phyloP scores from a whole-genome alignment of 2,797 vertebrate species.

The Helostoma temminkii region DNA sequence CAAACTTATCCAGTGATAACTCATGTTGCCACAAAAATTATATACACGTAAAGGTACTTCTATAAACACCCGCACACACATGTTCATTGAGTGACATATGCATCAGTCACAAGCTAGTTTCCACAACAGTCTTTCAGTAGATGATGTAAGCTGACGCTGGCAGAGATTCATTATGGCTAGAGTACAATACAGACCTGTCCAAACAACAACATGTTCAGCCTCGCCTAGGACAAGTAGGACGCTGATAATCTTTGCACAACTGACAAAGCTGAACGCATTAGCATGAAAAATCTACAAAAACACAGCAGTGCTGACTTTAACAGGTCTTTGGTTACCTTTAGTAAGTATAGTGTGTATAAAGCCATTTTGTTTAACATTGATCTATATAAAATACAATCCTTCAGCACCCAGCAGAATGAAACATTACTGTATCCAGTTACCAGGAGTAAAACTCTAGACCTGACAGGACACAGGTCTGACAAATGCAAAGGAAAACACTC shows the following conservation, averaged over 20 bases:
- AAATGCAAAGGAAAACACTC: conserved; percentile 50
- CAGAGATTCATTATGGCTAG: conserved; percentile 44
- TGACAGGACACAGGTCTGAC: conserved; percentile 39
- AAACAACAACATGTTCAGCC: conserved; percentile 66
- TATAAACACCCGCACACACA: conserved; percentile 22
- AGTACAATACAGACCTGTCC: conserved; percentile 64
- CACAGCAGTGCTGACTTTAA: conserved; percentile 22
- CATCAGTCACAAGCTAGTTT: conserved; percentile 26
- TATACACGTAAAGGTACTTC: conserved; percentile 10
- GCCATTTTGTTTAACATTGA: conserved; percentile 40
- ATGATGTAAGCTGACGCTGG: conserved; percentile 46
- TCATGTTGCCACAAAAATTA: conserved; percentile 13
- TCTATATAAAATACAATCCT: conserved; percentile 44
- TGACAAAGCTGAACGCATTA: conserved; percentile 50
- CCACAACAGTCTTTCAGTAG: conserved; percentile 23
- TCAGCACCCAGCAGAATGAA: conserved; percentile 49
- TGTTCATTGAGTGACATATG: conserved; percentile 7
- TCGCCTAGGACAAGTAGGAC: conserved; percentile 68
- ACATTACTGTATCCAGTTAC: conserved; percentile 56
- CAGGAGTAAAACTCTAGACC: conserved; percentile 41
- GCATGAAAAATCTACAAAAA: conserved; percentile 39
- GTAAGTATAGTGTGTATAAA: conserved; percentile 17
- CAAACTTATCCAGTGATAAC: conserved; percentile 22
- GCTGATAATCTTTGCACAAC: conserved; percentile 52
- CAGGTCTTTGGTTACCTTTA: conserved; percentile 27